Percentiles rank a stretch among this genome's conserved stretches.
These are phyloP conservation scores for Acheta domesticus DNA, from an alignment of 2,888 invertebrate species.

Conservation along the genomic window DNA sequence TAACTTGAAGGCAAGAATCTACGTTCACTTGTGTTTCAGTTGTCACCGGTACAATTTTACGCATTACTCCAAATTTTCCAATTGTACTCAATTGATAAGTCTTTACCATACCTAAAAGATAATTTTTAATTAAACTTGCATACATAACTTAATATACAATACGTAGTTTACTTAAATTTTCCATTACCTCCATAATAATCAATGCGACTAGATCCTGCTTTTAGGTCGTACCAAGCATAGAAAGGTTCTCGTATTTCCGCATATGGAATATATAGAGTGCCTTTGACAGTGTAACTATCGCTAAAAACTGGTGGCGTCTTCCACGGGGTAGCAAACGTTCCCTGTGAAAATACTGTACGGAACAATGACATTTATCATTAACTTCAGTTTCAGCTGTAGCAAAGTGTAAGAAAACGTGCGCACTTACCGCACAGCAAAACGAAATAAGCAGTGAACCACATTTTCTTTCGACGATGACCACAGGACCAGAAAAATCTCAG, in stretches of 20 bases:
- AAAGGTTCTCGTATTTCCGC: slow-evolving; percentile 92
- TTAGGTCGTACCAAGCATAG: slow-evolving; percentile 79
- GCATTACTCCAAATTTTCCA: slow-evolving; percentile 64
- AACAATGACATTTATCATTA: not conserved
- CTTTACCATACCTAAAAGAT: slow-evolving; percentile 69
- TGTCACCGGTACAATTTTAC: slow-evolving; percentile 84
- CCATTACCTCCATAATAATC: slow-evolving; percentile 81
- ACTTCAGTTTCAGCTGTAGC: too few relatives aligned
- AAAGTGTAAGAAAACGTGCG: too few relatives aligned
- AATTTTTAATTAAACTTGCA: not conserved
- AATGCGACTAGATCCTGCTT: slow-evolving; percentile 74
- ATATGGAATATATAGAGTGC: slow-evolving; percentile 81
- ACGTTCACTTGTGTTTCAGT: slow-evolving; percentile 69
- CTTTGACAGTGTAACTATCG: slow-evolving; percentile 69
- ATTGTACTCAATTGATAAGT: slow-evolving; percentile 73
- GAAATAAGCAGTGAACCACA: too few relatives aligned
- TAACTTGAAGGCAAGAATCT: slow-evolving; percentile 76
- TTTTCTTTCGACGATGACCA: too few relatives aligned
- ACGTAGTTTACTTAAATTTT: not conserved
- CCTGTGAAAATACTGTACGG: not conserved
- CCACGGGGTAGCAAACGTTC: not conserved
- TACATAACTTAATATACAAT: not conserved
- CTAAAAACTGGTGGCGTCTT: slow-evolving; percentile 60
- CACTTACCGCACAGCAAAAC: too few relatives aligned
- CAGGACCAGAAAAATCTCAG: too few relatives aligned